Percentiles rank a stretch among this genome's conserved stretches.
phyloP scores from a whole-genome alignment of 2,888 invertebrate genomes.

The Drosophila mettleri region DNA sequence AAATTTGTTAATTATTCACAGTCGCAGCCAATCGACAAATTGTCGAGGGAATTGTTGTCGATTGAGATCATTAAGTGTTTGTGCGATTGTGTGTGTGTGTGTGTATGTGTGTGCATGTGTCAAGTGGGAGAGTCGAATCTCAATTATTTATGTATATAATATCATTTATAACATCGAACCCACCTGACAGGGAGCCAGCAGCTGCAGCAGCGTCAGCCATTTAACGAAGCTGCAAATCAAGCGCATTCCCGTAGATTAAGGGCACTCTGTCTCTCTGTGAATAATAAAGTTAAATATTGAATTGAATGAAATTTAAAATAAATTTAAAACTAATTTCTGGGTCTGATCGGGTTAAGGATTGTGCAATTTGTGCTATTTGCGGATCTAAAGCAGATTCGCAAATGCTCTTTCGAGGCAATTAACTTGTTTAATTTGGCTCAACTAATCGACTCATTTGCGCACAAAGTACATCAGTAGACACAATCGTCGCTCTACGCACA shows the following conservation, averaged over 20 bases:
- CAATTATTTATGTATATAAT: constrained; percentile 4
- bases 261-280: constrained; percentile 10
- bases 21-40: constrained; percentile 56
- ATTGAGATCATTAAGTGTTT: constrained; percentile 64
- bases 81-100: constrained; percentile 6
- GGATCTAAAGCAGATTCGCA: constrained; percentile 20
- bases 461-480: constrained; percentile 58
- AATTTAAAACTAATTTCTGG: neutral
- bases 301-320: neutral
- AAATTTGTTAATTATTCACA: constrained; percentile 71
- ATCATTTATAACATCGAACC: constrained; percentile 46
- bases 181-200: constrained; percentile 77
- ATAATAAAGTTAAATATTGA: neutral
- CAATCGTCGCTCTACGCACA: constrained; percentile 55
- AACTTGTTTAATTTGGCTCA: constrained; percentile 66
- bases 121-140: constrained; percentile 61
- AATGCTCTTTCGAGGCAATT: constrained; percentile 51
- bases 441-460: constrained; percentile 72
- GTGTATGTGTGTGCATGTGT: constrained; percentile 25
- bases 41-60: constrained; percentile 56
- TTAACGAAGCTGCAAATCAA: constrained; percentile 53
- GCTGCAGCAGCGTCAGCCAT: constrained; percentile 76
- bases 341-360: neutral
- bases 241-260: constrained; percentile 44
- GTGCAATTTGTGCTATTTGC: neutral